A percentile compares a stretch with the other conserved stretches of the same genome.
phyloP scores from a whole-genome alignment of 2,113 vertebrate species.

The Irena cyanogastra region DNA sequence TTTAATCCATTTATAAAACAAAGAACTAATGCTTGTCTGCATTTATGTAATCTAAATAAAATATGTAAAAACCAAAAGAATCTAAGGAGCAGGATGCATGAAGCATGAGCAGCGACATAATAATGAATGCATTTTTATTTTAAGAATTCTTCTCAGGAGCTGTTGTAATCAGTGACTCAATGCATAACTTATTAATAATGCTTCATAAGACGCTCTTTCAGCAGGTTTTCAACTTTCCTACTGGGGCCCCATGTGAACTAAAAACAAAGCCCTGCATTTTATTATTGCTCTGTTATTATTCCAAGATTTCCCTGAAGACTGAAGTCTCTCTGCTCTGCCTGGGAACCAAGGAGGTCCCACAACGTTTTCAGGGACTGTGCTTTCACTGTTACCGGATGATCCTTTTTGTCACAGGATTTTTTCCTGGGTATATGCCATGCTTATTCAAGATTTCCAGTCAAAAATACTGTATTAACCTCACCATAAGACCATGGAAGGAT shows the following conservation, averaged over 20 bases:
- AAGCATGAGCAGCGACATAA: background rate
- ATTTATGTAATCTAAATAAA: slow-evolving; percentile 30
- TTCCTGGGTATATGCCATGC: background rate
- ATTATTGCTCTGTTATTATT: slow-evolving; percentile 4
- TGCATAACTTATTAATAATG: slow-evolving; percentile 41
- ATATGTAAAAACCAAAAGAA: background rate
- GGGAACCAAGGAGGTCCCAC: background rate
- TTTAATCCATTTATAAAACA: slow-evolving; percentile 14
- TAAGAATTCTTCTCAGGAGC: slow-evolving; percentile 13
- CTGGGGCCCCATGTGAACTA: background rate
- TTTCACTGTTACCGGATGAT: background rate
- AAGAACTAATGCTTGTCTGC: background rate
- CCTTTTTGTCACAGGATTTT: background rate
- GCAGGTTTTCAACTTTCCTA: slow-evolving; percentile 42
- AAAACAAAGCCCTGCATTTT: slow-evolving; percentile 34
- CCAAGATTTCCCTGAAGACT: slow-evolving; percentile 14
- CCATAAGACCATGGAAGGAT: background rate
- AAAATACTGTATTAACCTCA: background rate
- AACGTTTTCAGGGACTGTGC: background rate
- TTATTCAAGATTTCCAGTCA: background rate
- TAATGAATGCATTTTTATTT: slow-evolving; percentile 24
- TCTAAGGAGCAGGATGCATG: background rate
- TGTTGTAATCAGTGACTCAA: slow-evolving; percentile 40
- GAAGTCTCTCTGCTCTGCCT: background rate
- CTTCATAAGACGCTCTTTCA: slow-evolving; percentile 27